These are phyloP conservation scores for Trilocha varians DNA, from an alignment of 2,888 invertebrate genomes.

Conservation along the genomic window DNA sequence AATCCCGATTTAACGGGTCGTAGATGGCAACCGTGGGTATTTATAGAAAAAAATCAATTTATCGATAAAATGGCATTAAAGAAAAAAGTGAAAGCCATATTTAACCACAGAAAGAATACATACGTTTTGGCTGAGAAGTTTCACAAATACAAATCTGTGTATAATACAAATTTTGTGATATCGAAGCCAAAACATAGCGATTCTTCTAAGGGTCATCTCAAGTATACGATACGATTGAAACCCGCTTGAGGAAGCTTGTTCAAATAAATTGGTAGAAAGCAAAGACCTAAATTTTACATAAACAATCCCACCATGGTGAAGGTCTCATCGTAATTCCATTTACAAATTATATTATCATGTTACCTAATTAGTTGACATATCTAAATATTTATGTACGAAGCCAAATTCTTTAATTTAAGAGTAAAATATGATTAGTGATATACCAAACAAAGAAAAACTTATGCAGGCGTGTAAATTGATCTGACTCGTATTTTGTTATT, in stretches of 20 bases:
- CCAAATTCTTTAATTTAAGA: conserved; percentile 53
- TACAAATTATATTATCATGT: conserved; percentile 39
- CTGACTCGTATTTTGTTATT: conserved; percentile 54
- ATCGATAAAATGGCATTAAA: conserved; percentile 62
- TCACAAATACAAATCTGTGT: conserved; percentile 55
- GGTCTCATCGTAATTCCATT: conserved; percentile 38
- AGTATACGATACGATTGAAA: conserved; percentile 62
- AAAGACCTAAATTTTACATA: not conserved
- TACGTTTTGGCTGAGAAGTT: conserved; percentile 57
- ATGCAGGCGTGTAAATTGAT: conserved; percentile 45
- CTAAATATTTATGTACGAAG: conserved; percentile 36
- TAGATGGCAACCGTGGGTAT: conserved; percentile 71
- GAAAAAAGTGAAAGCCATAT: conserved; percentile 54
- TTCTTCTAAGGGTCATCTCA: conserved; percentile 42
- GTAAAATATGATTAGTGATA: no score
- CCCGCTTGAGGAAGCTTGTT: conserved; percentile 40
- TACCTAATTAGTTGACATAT: conserved; percentile 46
- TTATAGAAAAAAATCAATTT: conserved; percentile 55
- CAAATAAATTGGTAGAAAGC: conserved; percentile 9
- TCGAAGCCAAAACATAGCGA: conserved; percentile 44
- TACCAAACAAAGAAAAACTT: conserved; percentile 39
- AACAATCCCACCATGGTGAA: conserved; percentile 34
- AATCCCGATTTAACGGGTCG: conserved; percentile 65
- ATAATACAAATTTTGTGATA: conserved; percentile 54
- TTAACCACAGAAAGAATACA: conserved; percentile 48